Percentiles rank a stretch among this genome's conserved stretches.
These are phyloP conservation scores for Picus viridis DNA, from an alignment of 2,797 vertebrate species.

Conservation along the genomic window DNA sequence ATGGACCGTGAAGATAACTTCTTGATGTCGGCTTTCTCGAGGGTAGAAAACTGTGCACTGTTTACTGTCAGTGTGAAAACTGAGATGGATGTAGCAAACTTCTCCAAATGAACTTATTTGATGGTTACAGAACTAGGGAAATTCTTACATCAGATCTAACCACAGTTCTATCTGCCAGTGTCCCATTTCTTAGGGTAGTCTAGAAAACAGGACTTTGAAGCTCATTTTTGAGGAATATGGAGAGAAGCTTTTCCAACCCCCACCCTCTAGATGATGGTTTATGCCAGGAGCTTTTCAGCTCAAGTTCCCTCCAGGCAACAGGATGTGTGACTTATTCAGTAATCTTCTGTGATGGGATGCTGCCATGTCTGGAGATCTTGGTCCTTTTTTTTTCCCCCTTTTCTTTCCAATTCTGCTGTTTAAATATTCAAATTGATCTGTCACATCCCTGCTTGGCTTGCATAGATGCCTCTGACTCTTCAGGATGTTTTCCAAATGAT, in stretches of 20 bases:
- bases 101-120: neutral
- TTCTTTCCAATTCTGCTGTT: neutral
- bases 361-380: neutral
- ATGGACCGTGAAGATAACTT: neutral
- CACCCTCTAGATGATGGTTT: neutral
- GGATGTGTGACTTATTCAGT: neutral
- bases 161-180: neutral
- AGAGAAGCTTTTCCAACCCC: neutral
- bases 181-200: neutral
- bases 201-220: neutral
- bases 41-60: neutral
- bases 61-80: neutral
- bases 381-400: neutral
- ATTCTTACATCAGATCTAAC: neutral
- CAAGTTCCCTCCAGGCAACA: neutral
- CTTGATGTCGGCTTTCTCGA: neutral
- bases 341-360: neutral
- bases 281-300: neutral
- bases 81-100: neutral
- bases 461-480: constrained; percentile 7
- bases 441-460: constrained; percentile 36
- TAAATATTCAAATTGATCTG: constrained; percentile 22
- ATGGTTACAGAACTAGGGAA: neutral
- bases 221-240: neutral
- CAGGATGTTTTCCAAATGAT: constrained; percentile 38